A percentile compares a stretch with the other conserved stretches of the same genome.
Conservation (phyloP, 2,113 vertebrate species). For the Pithys albifrons region DNA sequence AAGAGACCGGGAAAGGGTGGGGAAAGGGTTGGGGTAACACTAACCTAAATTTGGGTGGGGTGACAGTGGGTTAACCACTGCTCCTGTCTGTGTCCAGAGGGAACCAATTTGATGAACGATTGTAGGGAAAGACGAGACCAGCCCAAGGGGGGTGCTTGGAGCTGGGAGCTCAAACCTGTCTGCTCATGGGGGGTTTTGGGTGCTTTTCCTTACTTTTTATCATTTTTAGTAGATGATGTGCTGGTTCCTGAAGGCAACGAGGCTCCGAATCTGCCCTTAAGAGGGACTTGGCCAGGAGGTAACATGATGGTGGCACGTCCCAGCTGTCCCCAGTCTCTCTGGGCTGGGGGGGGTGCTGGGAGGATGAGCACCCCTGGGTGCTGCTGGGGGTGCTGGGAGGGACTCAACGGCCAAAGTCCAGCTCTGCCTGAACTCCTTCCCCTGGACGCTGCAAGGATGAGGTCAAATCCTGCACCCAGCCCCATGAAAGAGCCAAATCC, state of each 20-base stretch:
- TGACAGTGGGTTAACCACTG: fast-evolving
- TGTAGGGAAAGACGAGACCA: not conserved
- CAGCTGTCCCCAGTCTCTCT: fast-evolving
- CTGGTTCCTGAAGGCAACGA: not conserved
- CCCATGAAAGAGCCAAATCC: not conserved
- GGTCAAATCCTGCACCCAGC: not conserved
- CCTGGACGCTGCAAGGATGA: fast-evolving
- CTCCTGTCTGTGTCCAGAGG: not conserved
- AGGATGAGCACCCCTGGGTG: not conserved
- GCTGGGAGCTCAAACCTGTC: not conserved
- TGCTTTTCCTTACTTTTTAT: not conserved
- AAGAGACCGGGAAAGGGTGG: not conserved
- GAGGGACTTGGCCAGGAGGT: not conserved
- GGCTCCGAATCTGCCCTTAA: fast-evolving
- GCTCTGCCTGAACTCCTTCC: not conserved
- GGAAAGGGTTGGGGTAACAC: fast-evolving
- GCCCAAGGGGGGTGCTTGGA: fast-evolving
- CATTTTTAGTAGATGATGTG: not conserved
- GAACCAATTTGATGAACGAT: not conserved
- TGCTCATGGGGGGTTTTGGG: fast-evolving
- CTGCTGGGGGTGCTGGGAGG: fast-evolving
- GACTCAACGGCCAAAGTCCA: fast-evolving
- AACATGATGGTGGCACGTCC: fast-evolving
- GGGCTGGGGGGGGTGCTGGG: not conserved
- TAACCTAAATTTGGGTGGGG: not conserved